These are phyloP conservation scores for Sorex maritimensis DNA, from an alignment of 2,797 vertebrate species.

Conservation along the genomic window DNA sequence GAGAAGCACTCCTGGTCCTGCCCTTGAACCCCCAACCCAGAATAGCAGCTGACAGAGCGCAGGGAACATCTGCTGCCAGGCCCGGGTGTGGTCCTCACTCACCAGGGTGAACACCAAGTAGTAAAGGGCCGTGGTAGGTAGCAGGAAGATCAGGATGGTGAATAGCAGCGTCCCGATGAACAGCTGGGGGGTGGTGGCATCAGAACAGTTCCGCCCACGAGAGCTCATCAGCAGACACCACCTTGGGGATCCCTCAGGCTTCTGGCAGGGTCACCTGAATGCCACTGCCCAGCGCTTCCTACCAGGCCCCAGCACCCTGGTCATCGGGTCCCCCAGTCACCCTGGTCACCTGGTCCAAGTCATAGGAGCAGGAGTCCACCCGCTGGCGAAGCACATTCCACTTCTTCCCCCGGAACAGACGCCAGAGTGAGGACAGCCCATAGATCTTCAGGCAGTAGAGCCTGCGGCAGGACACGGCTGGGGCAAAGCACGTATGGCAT, in stretches of 20 bases:
- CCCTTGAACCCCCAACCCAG: neutral
- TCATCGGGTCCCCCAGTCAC: neutral
- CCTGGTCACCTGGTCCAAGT: slow-evolving; percentile 96
- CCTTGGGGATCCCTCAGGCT: too few species aligned
- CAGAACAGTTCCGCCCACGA: neutral
- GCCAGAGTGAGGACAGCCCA: slow-evolving; percentile 97
- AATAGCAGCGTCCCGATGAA: slow-evolving; percentile 98
- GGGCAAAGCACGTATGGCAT: neutral
- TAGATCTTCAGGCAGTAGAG: slow-evolving; percentile 98
- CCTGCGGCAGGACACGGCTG: slow-evolving; percentile 86
- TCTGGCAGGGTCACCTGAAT: too few species aligned
- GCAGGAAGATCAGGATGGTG: slow-evolving; percentile 97
- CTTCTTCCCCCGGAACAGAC: slow-evolving; percentile 99
- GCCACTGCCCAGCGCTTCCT: neutral
- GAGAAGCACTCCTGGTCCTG: neutral
- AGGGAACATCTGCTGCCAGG: neutral
- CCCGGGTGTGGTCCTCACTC: slow-evolving; percentile 71
- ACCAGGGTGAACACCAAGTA: slow-evolving; percentile 99
- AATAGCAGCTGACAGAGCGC: neutral
- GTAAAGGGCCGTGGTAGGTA: slow-evolving; percentile 98
- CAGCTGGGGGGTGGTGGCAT: slow-evolving; percentile 90
- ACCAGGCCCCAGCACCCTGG: neutral
- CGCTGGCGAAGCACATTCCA: slow-evolving; percentile 98
- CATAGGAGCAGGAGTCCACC: slow-evolving; percentile 98
- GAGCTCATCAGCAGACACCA: too few species aligned